Percentiles rank a stretch among this genome's conserved stretches.
phyloP scores from a whole-genome alignment of 2,888 invertebrate species.

The Tipula unca region DNA sequence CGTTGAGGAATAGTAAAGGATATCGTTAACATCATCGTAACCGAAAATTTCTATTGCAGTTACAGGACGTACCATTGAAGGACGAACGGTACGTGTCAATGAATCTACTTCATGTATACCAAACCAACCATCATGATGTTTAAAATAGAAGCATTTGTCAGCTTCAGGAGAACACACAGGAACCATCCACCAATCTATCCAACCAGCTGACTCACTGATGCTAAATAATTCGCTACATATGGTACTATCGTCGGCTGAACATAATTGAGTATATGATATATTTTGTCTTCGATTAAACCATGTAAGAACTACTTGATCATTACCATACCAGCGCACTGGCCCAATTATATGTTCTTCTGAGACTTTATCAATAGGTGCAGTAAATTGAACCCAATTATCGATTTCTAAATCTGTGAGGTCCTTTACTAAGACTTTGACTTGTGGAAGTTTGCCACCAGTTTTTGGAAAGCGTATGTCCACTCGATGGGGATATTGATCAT shows the following conservation, averaged over 20 bases:
- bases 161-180: neutral
- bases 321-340: constrained; percentile 65
- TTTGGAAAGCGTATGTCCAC: constrained; percentile 64
- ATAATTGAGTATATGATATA: constrained; percentile 36
- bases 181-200: constrained; percentile 49
- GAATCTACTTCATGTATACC: neutral
- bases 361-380: constrained; percentile 48
- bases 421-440: constrained; percentile 50
- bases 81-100: too few species aligned
- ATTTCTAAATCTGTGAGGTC: constrained; percentile 30
- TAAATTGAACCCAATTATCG: constrained; percentile 38
- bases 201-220: constrained; percentile 51
- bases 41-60: constrained; percentile 44
- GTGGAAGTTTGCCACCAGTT: constrained; percentile 27
- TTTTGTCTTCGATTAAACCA: constrained; percentile 87
- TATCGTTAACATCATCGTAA: constrained; percentile 50
- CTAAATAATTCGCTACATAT: constrained; percentile 30
- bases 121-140: constrained; percentile 44
- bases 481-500: constrained; percentile 58
- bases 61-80: neutral
- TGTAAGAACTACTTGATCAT: constrained; percentile 56
- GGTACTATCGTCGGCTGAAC: constrained; percentile 25
- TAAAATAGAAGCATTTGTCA: constrained; percentile 30
- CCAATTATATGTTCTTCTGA: constrained; percentile 57
- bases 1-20: constrained; percentile 58